Conservation (phyloP, 2,888 invertebrate genomes). For the Gastrophysa polygoni region DNA sequence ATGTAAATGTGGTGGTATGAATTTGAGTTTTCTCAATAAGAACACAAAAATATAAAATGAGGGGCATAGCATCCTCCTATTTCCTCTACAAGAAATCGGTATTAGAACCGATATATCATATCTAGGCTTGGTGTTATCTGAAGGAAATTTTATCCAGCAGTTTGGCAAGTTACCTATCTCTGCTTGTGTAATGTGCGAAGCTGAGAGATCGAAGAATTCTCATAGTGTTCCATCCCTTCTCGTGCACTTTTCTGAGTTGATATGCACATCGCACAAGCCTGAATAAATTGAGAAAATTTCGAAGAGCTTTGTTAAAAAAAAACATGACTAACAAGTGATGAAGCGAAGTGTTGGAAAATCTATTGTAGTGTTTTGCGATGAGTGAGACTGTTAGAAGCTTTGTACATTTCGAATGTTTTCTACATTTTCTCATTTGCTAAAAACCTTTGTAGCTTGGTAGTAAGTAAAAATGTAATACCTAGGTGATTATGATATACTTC, state of each 20-base stretch:
- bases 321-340: constrained; percentile 38
- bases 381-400: constrained; percentile 48
- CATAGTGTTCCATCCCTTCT: constrained; percentile 30
- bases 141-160: constrained; percentile 29
- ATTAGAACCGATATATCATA: constrained; percentile 23
- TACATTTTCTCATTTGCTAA: constrained; percentile 48
- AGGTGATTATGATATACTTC: constrained; percentile 43
- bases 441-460: constrained; percentile 53
- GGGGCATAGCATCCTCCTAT: constrained; percentile 36
- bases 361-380: constrained; percentile 46
- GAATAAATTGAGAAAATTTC: constrained; percentile 32
- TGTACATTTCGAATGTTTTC: constrained; percentile 47
- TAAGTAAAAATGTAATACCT: constrained; percentile 51
- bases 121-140: constrained; percentile 40
- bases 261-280: constrained; percentile 47
- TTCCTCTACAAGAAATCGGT: constrained; percentile 33
- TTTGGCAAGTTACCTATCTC: constrained; percentile 19
- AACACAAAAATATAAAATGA: constrained; percentile 43
- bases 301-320: constrained; percentile 30
- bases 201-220: constrained; percentile 33
- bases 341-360: constrained; percentile 36
- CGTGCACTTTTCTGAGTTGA: constrained; percentile 33
- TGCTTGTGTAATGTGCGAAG: constrained; percentile 54
- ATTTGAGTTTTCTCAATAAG: constrained; percentile 26
- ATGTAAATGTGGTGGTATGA: constrained; percentile 19